Evolutionary conservation across 1,140 invertebrate genomes (phyloP).

Genomic region (Eufriesea mexicana): DNA sequence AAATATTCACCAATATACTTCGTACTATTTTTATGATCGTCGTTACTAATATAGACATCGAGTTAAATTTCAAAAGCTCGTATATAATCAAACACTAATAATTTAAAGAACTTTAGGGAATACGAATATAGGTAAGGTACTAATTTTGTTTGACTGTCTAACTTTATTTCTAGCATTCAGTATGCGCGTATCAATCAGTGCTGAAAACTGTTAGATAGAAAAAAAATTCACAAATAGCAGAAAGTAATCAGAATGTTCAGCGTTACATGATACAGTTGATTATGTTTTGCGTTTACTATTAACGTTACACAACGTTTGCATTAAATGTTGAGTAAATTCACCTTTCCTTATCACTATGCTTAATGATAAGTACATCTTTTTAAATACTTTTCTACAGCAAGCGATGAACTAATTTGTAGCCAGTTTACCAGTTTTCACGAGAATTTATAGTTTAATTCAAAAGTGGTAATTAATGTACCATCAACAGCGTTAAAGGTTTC

Average conservation of each 20-base stretch:
- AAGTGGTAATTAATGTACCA: constrained; percentile 19
- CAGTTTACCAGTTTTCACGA: constrained; percentile 27
- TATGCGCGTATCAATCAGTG: constrained; percentile 35
- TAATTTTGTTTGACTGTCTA: constrained; percentile 49
- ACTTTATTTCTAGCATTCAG: constrained; percentile 46
- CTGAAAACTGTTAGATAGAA: constrained; percentile 33
- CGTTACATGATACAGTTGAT: constrained; percentile 45
- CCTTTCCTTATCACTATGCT: constrained; percentile 48
- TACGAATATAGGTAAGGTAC: constrained; percentile 18
- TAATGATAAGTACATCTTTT: constrained; percentile 63
- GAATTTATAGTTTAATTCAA: constrained; percentile 50
- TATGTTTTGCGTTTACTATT: constrained; percentile 36
- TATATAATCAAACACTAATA: constrained; percentile 27
- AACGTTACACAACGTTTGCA: constrained; percentile 32
- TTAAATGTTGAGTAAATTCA: constrained; percentile 49
- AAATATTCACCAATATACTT: constrained; percentile 28
- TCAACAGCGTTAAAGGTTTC: constrained; percentile 8
- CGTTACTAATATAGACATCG: constrained; percentile 18
- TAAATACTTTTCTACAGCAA: constrained; percentile 53
- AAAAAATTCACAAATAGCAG: constrained; percentile 42
- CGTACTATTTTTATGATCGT: constrained; percentile 25
- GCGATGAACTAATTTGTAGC: constrained; percentile 45
- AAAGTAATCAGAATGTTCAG: constrained; percentile 43
- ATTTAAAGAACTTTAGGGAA: constrained; percentile 38
- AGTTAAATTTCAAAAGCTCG: background rate